phyloP scores from a whole-genome alignment of 2,113 vertebrate genomes.

The Odocoileus hemionus region DNA sequence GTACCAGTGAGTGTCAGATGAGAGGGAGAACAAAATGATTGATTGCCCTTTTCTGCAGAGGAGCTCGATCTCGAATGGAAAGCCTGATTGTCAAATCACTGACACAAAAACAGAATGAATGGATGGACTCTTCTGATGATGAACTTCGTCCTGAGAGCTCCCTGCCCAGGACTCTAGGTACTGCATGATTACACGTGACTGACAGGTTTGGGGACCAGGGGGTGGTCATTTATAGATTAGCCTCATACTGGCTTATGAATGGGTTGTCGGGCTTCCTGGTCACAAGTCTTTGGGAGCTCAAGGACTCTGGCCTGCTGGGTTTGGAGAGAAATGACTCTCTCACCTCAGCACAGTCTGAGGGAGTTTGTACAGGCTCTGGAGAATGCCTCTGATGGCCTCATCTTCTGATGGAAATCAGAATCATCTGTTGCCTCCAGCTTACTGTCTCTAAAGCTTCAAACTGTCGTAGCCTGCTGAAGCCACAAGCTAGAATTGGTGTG shows the following conservation, averaged over 20 bases:
- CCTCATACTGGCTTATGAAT: background rate
- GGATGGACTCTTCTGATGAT: background rate
- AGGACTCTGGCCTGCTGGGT: background rate
- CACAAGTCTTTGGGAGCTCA: background rate
- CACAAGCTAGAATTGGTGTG: conserved; percentile 41
- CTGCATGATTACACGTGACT: background rate
- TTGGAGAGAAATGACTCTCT: conserved; percentile 13
- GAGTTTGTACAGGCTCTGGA: conserved; percentile 14
- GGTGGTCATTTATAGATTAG: conserved; percentile 24
- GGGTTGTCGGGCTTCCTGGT: background rate
- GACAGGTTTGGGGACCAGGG: background rate
- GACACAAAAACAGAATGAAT: conserved; percentile 37
- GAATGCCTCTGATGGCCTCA: background rate
- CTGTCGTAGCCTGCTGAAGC: conserved; percentile 46
- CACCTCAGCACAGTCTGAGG: background rate
- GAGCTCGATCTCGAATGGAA: conserved; percentile 60
- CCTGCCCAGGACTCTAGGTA: background rate
- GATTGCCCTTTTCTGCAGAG: conserved; percentile 61
- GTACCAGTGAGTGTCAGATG: conserved; percentile 39
- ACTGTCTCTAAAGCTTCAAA: conserved; percentile 52
- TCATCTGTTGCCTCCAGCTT: conserved; percentile 63
- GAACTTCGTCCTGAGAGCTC: conserved; percentile 6
- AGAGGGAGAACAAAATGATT: conserved; percentile 55
- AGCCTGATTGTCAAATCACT: conserved; percentile 43
- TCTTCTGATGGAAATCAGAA: conserved; percentile 61